A percentile compares a stretch with the other conserved stretches of the same genome.
These are phyloP conservation scores for Amphiprion clarkii DNA, from an alignment of 2,797 vertebrate species.

Conservation along the genomic window DNA sequence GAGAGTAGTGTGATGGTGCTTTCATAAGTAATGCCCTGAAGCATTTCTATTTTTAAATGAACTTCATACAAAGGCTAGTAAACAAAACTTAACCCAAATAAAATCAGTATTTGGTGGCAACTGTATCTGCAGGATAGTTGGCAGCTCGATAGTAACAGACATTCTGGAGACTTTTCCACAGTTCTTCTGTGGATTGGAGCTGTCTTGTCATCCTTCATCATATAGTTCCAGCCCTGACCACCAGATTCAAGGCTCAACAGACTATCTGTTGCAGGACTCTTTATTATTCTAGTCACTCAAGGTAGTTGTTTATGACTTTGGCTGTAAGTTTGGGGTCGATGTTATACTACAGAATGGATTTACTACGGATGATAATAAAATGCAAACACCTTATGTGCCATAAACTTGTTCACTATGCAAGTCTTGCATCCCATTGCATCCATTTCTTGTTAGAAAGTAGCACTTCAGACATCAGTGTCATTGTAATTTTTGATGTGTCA, in stretches of 20 bases:
- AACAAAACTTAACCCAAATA: neutral
- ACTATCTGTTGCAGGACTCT: neutral
- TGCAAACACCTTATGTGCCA: neutral
- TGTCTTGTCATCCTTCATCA: neutral
- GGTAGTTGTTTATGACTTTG: neutral
- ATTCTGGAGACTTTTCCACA: neutral
- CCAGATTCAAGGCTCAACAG: neutral
- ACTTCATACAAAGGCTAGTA: neutral
- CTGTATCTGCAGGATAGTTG: neutral
- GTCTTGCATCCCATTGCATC: neutral
- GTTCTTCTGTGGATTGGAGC: neutral
- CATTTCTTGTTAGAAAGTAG: constrained; percentile 37
- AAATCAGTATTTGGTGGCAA: neutral
- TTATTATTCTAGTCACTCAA: neutral
- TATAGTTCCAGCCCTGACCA: neutral
- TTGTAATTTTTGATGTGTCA: constrained; percentile 30
- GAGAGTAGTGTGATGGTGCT: neutral
- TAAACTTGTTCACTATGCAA: constrained; percentile 2
- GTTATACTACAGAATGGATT: constrained; percentile 2
- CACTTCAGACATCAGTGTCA: constrained; percentile 12
- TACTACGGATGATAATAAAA: neutral
- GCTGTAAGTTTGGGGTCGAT: neutral
- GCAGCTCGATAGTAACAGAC: neutral
- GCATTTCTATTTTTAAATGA: neutral
- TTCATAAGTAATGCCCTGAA: neutral